phyloP scores from a whole-genome alignment of 2,888 invertebrate species.

The Tyria jacobaeae region DNA sequence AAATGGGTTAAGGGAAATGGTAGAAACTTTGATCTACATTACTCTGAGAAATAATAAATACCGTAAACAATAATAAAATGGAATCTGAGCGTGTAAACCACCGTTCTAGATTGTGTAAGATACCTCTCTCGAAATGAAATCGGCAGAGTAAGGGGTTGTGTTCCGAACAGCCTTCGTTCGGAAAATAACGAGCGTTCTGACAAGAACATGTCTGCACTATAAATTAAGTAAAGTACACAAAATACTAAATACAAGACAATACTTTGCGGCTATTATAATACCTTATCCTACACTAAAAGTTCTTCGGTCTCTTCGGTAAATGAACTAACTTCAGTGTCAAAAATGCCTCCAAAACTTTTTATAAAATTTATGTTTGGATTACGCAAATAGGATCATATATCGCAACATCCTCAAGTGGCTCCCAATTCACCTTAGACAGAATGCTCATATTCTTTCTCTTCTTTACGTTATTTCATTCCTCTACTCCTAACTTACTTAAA shows the following conservation, averaged over 20 bases:
- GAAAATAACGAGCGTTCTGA: constrained; percentile 4
- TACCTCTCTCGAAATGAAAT: constrained; percentile 49
- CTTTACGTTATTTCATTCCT: too few species aligned
- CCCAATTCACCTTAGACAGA: too few species aligned
- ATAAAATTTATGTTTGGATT: too few species aligned
- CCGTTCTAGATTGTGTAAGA: constrained; percentile 28
- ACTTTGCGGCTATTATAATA: neutral
- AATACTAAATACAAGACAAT: neutral
- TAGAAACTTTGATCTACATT: neutral
- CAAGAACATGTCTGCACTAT: neutral
- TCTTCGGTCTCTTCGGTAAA: too few species aligned
- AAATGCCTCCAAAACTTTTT: too few species aligned
- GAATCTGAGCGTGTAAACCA: constrained; percentile 25
- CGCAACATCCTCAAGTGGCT: too few species aligned
- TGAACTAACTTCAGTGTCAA: neutral
- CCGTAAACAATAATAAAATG: constrained; percentile 18
- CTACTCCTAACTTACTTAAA: too few species aligned
- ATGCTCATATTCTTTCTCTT: too few species aligned
- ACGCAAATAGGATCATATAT: too few species aligned
- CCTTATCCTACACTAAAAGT: neutral
- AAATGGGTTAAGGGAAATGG: too few species aligned
- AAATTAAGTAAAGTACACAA: neutral
- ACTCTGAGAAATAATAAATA: constrained; percentile 8
- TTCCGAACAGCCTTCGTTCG: constrained; percentile 51
- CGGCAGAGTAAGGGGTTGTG: constrained; percentile 57